phyloP scores from a whole-genome alignment of 2,888 invertebrate genomes.

The Nebria brevicollis region DNA sequence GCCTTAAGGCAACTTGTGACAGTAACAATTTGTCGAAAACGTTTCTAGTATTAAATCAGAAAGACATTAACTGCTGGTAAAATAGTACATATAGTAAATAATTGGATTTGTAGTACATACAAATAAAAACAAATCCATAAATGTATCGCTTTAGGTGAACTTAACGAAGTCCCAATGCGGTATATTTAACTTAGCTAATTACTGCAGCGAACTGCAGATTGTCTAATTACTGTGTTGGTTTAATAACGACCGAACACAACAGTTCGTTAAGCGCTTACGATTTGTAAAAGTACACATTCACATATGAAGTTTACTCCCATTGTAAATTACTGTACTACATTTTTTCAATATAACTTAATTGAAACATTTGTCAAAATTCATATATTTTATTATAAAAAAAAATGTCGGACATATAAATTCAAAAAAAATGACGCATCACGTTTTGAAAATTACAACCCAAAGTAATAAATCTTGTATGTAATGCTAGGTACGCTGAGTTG shows the following conservation, averaged over 20 bases:
- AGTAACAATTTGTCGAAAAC: neutral
- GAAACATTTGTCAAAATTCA: too few species aligned
- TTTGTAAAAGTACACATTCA: neutral
- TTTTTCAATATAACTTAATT: neutral
- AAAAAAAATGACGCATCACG: neutral
- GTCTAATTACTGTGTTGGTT: constrained; percentile 40
- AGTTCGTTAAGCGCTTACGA: neutral
- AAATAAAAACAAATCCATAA: neutral
- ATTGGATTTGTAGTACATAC: neutral
- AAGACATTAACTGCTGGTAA: neutral
- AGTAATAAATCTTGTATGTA: neutral
- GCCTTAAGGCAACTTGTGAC: neutral
- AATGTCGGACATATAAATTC: neutral
- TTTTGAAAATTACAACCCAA: neutral
- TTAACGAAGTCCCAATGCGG: constrained; percentile 34
- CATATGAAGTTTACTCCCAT: constrained; percentile 7
- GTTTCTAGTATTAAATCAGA: neutral
- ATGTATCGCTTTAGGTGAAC: neutral
- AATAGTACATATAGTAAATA: neutral
- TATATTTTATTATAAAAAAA: neutral
- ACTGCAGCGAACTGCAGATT: constrained; percentile 30
- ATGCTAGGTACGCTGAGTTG: neutral
- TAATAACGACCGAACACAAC: constrained; percentile 12
- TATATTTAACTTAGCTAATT: constrained; percentile 34
- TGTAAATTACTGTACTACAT: constrained; percentile 15